Base-by-base conservation (phyloP, 1,140 invertebrate genomes). In the Danaus melanippus region DNA sequence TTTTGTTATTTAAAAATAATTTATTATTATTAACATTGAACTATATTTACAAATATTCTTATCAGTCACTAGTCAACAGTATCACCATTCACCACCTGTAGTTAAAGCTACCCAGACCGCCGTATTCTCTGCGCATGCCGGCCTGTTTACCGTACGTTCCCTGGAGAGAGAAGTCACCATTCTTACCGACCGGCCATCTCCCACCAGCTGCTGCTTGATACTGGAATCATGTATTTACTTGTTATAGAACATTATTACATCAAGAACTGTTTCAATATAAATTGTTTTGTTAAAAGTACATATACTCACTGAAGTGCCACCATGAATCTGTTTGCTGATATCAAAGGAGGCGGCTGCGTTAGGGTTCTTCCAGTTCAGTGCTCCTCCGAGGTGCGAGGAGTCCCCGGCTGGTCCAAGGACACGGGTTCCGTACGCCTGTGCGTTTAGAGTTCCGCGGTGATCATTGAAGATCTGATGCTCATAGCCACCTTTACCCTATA, bases 401-500 rank as follows among this genome's bases (percentile, higher is more conserved):
- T 70, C 75, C 0, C 73, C 71, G 4, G 62, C 56, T 0, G 77
- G 60, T 0, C 71, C 64, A 7, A 78, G 55, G 3, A 76, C 72
- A 0, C 75, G 60, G 0, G 67, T 70, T 0, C 77, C 77, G 48
- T 71, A 67, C 9, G 56, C 60, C 12, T 69, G 64, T 0, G 66
- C 74, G 15, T 67, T 61, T 10, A 80, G 43, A 21, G 64, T 61
- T 7, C 74, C 74, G 17, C 74, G 69, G 50, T 66, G 7, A 47
- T 78, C 74, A 43, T 80, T 54, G 46, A 80, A 75, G 50, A 78
- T 62, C 11, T 75, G 68, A 42, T 70, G 74, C 12, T 75, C 66
- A 42, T 78, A 78, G 9, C 71, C 77, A 0, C 65, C 77, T 58
- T 67, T 71, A 21, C 77, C 74, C 74, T 75, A 49, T 1, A 56